Base-by-base conservation (phyloP, 2,797 vertebrate genomes). In the Cetoscarus ocellatus region DNA sequence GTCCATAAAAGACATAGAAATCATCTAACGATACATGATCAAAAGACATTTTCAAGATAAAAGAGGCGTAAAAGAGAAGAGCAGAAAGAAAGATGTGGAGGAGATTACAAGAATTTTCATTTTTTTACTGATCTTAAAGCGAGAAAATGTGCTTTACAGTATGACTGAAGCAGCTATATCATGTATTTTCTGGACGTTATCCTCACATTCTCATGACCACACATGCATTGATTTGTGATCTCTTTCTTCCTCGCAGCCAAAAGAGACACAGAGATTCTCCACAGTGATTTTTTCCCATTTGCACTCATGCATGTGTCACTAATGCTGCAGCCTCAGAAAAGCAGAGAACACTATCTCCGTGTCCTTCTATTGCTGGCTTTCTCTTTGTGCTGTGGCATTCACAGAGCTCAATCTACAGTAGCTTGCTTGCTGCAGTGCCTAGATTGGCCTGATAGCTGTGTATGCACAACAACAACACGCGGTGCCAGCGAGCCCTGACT, bases 231-330 rank as follows among this genome's bases (percentile, higher is more conserved):
- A 77, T 81, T 82, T 72, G 43, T 56, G 50, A 27, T 27, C 27
- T 27, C 27, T 27, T 27, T 44, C 54, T 47, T 52, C 69, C 48
- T 61, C 36, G 62, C 62, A n/a, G 58, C 56, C 73, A 61, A 61
- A 64, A 62, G 67, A 82, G 53, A 77, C 75, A 85, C 68, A 70
- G 34, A 71, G 49, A 75, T 63, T 43, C 36, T 71, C 61, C 78
- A 82, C 12, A 18, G 54, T 73, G 73, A 77, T 82, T 85, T 67
- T 77, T 86, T 67, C 74, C 67, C 76, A 86, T 91, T 91, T 91
- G 77, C 83, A 90, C 82, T 88, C 84, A 87, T 87, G 88, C 82
- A 90, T 87, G 90, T 88, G 83, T 88, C 86, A 86, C 83, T 86
- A 87, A 85, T 79, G 81, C 80, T 66, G 79, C 77, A 73, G 85